Evolutionary conservation across 2,797 vertebrate species (phyloP).

Genomic region (Microhierax caerulescens): DNA sequence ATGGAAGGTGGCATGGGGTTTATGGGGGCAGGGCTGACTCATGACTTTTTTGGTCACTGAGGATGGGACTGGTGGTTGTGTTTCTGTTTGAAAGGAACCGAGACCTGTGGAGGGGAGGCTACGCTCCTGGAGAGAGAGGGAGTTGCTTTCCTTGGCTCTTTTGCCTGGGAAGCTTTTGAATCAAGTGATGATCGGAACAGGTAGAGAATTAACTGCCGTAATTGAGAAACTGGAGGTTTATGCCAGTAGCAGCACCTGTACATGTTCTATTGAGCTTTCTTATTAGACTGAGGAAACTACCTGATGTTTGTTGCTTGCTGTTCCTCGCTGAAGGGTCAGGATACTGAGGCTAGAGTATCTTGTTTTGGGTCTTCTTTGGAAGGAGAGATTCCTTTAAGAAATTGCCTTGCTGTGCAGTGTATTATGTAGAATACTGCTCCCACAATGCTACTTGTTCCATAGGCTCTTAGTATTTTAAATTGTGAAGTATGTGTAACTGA

Average conservation of each 20-base stretch:
- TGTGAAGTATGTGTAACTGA: neutral
- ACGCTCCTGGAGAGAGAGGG: accelerated
- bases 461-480: neutral
- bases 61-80: neutral
- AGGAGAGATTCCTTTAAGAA: neutral
- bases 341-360: neutral
- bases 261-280: neutral
- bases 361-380: neutral
- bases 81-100: neutral
- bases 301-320: neutral
- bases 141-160: neutral
- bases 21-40: neutral
- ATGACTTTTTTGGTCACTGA: neutral
- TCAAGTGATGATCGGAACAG: neutral
- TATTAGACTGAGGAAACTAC: neutral
- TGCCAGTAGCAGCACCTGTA: neutral
- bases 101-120: neutral
- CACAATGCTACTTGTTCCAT: neutral
- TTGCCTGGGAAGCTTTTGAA: neutral
- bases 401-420: neutral
- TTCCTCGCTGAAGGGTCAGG: neutral
- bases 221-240: neutral
- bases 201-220: neutral
- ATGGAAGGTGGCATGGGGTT: neutral
- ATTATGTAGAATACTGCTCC: neutral